A percentile compares a stretch with the other conserved stretches of the same genome.
phyloP scores from a whole-genome alignment of 2,113 vertebrate species.

The Ellobius talpinus region DNA sequence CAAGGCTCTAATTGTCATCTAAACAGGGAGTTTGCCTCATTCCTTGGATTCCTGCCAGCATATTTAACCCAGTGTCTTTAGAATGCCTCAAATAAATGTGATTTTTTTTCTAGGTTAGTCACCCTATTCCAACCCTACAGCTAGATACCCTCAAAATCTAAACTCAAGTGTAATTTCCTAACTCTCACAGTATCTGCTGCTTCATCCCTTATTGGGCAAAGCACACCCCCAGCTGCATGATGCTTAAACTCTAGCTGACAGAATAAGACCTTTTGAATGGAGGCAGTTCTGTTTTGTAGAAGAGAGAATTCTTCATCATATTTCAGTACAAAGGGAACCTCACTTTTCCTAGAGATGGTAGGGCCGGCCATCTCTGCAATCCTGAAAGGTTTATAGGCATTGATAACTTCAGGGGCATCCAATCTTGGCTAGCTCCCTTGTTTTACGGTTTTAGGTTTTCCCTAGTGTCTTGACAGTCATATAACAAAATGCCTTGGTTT shows the following conservation, averaged over 20 bases:
- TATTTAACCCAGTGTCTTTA: background rate
- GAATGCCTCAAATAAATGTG: background rate
- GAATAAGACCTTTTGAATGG: fast-evolving
- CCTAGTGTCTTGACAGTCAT: background rate
- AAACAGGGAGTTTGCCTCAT: background rate
- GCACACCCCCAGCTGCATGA: background rate
- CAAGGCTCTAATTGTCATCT: background rate
- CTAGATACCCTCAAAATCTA: background rate
- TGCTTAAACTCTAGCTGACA: background rate
- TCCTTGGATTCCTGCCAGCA: background rate
- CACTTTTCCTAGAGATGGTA: background rate
- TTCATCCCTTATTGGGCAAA: background rate
- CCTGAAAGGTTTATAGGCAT: background rate
- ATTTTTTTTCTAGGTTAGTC: background rate
- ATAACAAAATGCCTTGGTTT: background rate
- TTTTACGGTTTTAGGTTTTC: background rate
- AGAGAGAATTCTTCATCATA: background rate
- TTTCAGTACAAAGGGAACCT: background rate
- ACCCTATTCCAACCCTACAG: too few species aligned
- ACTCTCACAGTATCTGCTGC: background rate
- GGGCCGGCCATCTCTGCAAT: background rate
- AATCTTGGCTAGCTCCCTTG: background rate
- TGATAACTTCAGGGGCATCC: background rate
- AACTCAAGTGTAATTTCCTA: background rate
- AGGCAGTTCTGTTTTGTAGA: background rate